Percentiles rank a stretch among this genome's conserved stretches.
Conservation (phyloP, 2,113 vertebrate genomes). For the Thinocorus orbignyianus region DNA sequence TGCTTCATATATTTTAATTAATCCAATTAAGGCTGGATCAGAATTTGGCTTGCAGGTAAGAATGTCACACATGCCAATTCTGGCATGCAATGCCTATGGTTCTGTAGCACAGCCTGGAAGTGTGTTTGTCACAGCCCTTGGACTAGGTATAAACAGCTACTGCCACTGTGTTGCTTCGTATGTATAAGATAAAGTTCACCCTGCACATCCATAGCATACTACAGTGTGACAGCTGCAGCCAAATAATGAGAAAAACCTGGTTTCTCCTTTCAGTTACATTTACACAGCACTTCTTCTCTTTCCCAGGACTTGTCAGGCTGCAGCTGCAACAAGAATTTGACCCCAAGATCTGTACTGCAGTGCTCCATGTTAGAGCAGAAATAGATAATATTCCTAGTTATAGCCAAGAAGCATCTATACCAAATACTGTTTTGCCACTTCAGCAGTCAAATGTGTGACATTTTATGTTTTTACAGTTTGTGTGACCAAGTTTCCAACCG, state of each 20-base stretch:
- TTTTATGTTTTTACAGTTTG: background rate
- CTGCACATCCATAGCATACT: background rate
- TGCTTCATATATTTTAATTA: background rate
- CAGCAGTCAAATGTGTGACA: background rate
- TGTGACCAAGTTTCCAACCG: background rate
- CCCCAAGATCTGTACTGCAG: background rate
- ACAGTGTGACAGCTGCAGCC: background rate
- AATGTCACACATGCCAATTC: background rate
- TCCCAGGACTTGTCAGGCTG: background rate
- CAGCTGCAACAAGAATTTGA: background rate
- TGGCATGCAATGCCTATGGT: rapidly evolving
- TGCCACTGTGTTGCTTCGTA: rapidly evolving
- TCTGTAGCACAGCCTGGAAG: background rate
- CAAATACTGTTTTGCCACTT: background rate
- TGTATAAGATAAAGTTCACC: background rate
- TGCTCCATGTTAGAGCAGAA: background rate
- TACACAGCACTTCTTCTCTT: background rate
- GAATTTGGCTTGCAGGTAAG: background rate
- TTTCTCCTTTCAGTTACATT: background rate
- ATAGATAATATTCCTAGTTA: background rate
- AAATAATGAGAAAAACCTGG: background rate
- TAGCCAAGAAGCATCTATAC: background rate
- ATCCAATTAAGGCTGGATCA: background rate
- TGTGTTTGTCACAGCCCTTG: background rate
- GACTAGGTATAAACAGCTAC: background rate